Conservation (phyloP, 2,113 vertebrate species). For the Accipiter virgatus region DNA sequence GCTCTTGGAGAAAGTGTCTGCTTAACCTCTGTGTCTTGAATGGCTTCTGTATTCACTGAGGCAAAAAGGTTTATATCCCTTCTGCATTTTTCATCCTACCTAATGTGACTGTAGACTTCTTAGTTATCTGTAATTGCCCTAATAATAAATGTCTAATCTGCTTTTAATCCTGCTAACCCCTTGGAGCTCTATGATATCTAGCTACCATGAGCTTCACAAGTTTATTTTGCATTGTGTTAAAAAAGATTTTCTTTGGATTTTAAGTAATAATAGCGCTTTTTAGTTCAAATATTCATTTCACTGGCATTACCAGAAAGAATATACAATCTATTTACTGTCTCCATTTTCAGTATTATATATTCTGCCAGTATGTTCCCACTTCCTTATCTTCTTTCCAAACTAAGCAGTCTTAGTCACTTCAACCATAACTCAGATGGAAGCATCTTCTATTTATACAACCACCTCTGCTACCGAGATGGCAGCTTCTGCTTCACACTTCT, state of each 20-base stretch:
- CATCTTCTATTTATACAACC: slow-evolving; percentile 14
- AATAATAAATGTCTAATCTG: not conserved
- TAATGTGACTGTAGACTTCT: not conserved
- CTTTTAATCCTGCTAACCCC: not conserved
- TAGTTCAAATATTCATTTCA: not conserved
- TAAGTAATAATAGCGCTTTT: not conserved
- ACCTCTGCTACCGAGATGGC: not conserved
- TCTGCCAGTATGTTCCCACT: not conserved
- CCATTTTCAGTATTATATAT: not conserved
- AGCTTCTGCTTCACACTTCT: not conserved
- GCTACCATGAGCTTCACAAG: not conserved
- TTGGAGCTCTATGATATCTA: not conserved
- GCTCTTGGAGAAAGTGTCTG: not conserved
- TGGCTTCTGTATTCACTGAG: not conserved
- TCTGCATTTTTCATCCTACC: not conserved
- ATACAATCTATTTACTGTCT: not conserved
- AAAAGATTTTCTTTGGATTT: not conserved
- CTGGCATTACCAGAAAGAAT: not conserved
- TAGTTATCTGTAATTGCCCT: not conserved
- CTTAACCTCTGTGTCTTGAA: not conserved
- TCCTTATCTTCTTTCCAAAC: not conserved
- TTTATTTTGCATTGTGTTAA: not conserved
- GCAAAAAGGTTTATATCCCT: not conserved
- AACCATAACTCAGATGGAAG: not conserved
- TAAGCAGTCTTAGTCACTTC: not conserved